A percentile compares a stretch with the other conserved stretches of the same genome.
Conservation (phyloP, 2,888 invertebrate genomes). For the Cosmorhoe ocellata region DNA sequence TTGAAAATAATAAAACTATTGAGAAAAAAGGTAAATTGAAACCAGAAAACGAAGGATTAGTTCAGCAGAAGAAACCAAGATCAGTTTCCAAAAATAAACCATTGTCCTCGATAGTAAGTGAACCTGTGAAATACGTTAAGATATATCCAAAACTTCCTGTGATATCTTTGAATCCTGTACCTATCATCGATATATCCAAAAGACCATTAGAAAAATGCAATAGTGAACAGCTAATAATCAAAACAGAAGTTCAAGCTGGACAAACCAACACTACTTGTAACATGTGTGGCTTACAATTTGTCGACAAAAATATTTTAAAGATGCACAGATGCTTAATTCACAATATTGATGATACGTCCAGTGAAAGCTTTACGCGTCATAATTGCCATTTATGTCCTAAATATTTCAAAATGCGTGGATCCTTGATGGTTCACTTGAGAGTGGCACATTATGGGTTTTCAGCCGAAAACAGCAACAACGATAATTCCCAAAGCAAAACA, state of each 20-base stretch:
- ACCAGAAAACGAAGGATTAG: slow-evolving; percentile 43
- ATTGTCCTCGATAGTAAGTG: slow-evolving; percentile 43
- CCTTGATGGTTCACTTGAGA: slow-evolving; percentile 90
- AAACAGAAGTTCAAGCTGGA: slow-evolving; percentile 51
- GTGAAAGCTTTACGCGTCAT: slow-evolving; percentile 73
- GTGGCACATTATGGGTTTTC: slow-evolving; percentile 88
- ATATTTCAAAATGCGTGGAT: slow-evolving; percentile 91
- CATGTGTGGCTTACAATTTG: slow-evolving; percentile 88
- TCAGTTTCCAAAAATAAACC: slow-evolving; percentile 71
- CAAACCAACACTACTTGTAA: slow-evolving; percentile 79
- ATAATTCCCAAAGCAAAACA: slow-evolving; percentile 34
- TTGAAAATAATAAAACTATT: slow-evolving; percentile 37
- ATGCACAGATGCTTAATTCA: slow-evolving; percentile 90
- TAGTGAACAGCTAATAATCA: slow-evolving; percentile 49
- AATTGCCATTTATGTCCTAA: slow-evolving; percentile 91
- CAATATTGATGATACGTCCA: slow-evolving; percentile 65
- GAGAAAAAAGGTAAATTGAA: slow-evolving; percentile 39
- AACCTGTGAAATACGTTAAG: slow-evolving; percentile 72
- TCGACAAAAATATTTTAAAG: slow-evolving; percentile 85
- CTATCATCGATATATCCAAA: slow-evolving; percentile 59
- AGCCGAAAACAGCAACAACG: slow-evolving; percentile 45
- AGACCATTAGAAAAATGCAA: slow-evolving; percentile 42
- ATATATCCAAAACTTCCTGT: slow-evolving; percentile 75
- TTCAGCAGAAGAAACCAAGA: slow-evolving; percentile 59
- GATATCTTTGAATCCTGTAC: slow-evolving; percentile 62